Conservation (phyloP, 1,140 invertebrate species). For the Zaprionus nigranus region DNA sequence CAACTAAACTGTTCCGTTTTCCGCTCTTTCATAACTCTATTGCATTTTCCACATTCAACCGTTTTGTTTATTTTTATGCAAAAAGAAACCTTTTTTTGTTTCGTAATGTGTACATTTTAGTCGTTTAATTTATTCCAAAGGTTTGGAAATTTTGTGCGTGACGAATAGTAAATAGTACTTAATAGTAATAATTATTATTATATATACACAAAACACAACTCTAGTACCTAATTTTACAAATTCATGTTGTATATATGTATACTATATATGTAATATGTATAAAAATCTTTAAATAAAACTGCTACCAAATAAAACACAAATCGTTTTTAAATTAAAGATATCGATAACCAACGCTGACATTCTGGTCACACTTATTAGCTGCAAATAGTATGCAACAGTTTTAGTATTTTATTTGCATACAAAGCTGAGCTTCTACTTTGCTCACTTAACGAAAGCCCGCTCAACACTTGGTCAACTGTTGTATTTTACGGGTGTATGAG, state of each 20-base stretch:
- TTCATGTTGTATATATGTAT: slow-evolving; percentile 77
- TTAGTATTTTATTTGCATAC: background rate
- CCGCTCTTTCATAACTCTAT: background rate
- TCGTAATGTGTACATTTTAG: slow-evolving; percentile 79
- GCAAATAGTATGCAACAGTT: background rate
- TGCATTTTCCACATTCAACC: slow-evolving; percentile 7
- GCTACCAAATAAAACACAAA: slow-evolving; percentile 68
- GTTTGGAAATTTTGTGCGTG: slow-evolving; percentile 72
- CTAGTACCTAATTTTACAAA: slow-evolving; percentile 75
- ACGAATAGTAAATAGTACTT: slow-evolving; percentile 72
- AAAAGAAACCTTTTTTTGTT: slow-evolving; percentile 55
- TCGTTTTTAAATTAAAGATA: background rate
- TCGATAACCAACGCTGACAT: too few species aligned
- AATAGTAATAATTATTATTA: slow-evolving; percentile 70
- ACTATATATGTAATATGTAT: slow-evolving; percentile 60
- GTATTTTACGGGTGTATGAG: background rate
- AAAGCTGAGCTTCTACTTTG: background rate
- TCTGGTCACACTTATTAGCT: slow-evolving; percentile 20
- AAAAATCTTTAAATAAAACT: slow-evolving; percentile 77
- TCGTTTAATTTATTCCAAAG: slow-evolving; percentile 78
- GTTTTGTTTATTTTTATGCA: slow-evolving; percentile 35
- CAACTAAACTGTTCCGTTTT: slow-evolving; percentile 1
- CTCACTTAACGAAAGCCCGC: background rate
- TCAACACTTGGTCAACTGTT: background rate
- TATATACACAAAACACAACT: slow-evolving; percentile 36